Evolutionary conservation across 2,888 invertebrate species (phyloP).

Genomic region (Notodromas monacha): DNA sequence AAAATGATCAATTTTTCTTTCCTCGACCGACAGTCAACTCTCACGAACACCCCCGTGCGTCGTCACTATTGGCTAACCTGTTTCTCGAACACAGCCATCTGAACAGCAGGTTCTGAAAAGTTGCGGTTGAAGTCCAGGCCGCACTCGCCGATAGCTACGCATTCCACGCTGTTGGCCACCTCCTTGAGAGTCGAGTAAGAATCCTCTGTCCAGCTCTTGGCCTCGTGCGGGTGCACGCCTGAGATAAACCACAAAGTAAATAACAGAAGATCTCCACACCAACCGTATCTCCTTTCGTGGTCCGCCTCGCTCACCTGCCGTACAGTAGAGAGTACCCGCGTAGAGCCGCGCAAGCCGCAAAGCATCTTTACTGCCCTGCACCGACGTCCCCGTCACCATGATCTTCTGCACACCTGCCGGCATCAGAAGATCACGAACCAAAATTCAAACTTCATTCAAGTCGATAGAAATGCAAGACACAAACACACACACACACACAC

Average conservation of each 20-base stretch:
- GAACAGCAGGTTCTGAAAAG: conserved; percentile 61
- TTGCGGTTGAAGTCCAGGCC: conserved; percentile 76
- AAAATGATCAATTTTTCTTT: conserved; percentile 14
- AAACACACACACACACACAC: not conserved
- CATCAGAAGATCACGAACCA: conserved; percentile 6
- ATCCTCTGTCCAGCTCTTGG: conserved; percentile 44
- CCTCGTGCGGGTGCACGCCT: conserved; percentile 76
- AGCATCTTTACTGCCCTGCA: conserved; percentile 62
- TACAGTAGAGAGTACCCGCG: conserved; percentile 60
- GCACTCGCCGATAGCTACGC: conserved; percentile 75
- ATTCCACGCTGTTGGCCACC: conserved; percentile 46
- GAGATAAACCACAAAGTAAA: conserved; percentile 6
- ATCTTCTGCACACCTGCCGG: conserved; percentile 64
- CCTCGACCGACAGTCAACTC: conserved; percentile 20
- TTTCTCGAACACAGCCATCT: conserved; percentile 51
- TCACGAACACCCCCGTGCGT: too few relatives aligned
- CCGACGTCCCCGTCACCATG: conserved; percentile 66
- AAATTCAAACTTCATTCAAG: conserved; percentile 7
- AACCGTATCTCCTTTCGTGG: not conserved
- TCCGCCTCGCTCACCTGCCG: conserved; percentile 29
- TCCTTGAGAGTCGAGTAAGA: conserved; percentile 27
- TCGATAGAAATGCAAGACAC: not conserved
- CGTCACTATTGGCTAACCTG: conserved; percentile 13
- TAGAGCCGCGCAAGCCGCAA: conserved; percentile 55
- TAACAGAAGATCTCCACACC: conserved; percentile 2